These are phyloP conservation scores for Eucidaris tribuloides DNA, from an alignment of 35 echinoderm and acorn worm species.

Conservation along the genomic window DNA sequence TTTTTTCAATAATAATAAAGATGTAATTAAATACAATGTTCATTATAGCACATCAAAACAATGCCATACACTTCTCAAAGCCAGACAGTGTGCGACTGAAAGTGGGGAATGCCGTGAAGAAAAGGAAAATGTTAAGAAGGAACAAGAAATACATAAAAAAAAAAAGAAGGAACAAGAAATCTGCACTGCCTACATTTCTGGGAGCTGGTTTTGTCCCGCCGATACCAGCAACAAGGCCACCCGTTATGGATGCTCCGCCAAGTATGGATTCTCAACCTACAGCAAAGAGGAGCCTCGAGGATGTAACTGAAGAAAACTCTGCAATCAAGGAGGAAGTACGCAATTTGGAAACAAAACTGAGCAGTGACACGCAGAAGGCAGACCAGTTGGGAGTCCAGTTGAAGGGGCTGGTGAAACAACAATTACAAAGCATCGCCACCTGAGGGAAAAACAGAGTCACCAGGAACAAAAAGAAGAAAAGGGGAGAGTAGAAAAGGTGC, in stretches of 20 bases:
- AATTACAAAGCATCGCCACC: neutral
- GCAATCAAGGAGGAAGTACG: neutral
- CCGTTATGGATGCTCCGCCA: neutral
- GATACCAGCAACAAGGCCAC: neutral
- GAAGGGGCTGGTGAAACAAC: neutral
- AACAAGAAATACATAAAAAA: neutral
- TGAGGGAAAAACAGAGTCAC: neutral
- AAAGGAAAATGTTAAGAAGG: neutral
- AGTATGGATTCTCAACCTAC: neutral
- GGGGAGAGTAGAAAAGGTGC: neutral
- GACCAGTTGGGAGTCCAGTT: neutral
- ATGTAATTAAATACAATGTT: neutral
- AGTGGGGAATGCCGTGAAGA: neutral
- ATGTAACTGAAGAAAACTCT: neutral
- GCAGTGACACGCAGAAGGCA: neutral
- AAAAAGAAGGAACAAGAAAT: neutral
- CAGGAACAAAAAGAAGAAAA: too few relatives aligned
- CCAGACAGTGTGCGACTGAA: neutral
- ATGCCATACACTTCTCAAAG: neutral
- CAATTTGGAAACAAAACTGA: neutral
- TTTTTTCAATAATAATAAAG: neutral
- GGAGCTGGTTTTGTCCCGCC: neutral
- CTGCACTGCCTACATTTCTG: neutral
- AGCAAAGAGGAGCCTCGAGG: neutral
- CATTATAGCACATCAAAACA: neutral